phyloP scores from a whole-genome alignment of 2,797 vertebrate species.

The Darevskia nairensis region DNA sequence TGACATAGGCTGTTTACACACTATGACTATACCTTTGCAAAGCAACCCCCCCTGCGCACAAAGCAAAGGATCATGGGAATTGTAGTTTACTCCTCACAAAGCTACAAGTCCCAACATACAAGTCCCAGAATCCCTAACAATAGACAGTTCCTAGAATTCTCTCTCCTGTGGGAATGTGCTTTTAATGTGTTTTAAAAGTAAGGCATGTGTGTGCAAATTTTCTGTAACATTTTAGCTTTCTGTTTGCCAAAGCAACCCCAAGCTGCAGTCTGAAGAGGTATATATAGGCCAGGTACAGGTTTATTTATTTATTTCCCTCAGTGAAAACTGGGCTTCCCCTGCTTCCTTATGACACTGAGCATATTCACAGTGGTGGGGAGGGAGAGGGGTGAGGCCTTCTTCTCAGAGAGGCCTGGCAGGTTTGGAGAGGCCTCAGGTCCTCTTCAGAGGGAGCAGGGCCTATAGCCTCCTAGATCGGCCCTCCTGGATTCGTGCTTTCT shows the following conservation, averaged over 20 bases:
- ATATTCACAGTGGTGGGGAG: neutral
- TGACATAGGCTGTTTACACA: no score
- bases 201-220: no score
- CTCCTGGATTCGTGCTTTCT: no score
- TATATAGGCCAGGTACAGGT: neutral
- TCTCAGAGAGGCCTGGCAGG: neutral
- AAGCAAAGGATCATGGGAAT: no score
- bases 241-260: neutral
- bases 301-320: neutral
- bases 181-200: no score
- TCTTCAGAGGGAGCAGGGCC: neutral
- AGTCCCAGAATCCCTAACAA: no score
- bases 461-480: neutral
- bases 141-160: no score
- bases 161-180: no score
- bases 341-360: neutral
- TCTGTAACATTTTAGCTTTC: neutral
- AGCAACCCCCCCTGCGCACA: no score
- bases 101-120: no score
- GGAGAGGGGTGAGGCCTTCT: neutral
- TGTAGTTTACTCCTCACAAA: no score
- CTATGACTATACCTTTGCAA: no score
- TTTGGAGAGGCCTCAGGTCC: neutral
- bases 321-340: neutral
- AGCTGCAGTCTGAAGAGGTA: neutral